These are phyloP conservation scores for Agrenia bidenticulata DNA, from an alignment of 2,888 invertebrate genomes.

Conservation along the genomic window DNA sequence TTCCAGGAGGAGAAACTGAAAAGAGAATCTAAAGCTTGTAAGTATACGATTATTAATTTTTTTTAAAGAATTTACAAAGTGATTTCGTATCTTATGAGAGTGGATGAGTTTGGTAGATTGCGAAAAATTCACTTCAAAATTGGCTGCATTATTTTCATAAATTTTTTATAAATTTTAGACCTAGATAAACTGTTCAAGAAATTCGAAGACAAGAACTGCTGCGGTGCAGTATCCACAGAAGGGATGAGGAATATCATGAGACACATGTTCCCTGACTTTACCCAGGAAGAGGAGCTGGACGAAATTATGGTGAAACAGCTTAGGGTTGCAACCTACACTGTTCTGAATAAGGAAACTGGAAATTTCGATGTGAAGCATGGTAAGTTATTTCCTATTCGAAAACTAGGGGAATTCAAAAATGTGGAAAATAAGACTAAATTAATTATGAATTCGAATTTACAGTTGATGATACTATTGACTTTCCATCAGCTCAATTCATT, in stretches of 20 bases:
- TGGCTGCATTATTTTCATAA: background rate
- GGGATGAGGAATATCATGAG: constrained; percentile 36
- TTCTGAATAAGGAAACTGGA: constrained; percentile 34
- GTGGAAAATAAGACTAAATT: background rate
- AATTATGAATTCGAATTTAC: background rate
- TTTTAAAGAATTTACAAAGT: background rate
- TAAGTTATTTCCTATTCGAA: too few relatives aligned
- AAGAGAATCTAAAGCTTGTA: constrained; percentile 43
- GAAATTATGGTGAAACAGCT: constrained; percentile 32
- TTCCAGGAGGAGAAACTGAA: constrained; percentile 43
- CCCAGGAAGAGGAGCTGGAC: constrained; percentile 28
- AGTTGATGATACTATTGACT: constrained; percentile 44
- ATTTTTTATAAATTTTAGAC: constrained; percentile 21
- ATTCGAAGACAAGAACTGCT: constrained; percentile 30
- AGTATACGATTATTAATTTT: constrained; percentile 8
- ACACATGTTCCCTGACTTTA: constrained; percentile 40
- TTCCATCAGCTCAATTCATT: constrained; percentile 40
- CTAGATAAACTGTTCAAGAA: constrained; percentile 43
- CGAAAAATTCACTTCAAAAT: background rate
- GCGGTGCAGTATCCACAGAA: constrained; percentile 30
- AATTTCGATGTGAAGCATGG: constrained; percentile 40
- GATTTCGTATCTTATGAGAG: too few relatives aligned
- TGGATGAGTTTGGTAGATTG: background rate
- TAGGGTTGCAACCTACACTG: constrained; percentile 34
- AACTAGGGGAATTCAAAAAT: background rate